Base-by-base conservation (phyloP, 2,797 vertebrate species). In the Crenuchus spilurus region DNA sequence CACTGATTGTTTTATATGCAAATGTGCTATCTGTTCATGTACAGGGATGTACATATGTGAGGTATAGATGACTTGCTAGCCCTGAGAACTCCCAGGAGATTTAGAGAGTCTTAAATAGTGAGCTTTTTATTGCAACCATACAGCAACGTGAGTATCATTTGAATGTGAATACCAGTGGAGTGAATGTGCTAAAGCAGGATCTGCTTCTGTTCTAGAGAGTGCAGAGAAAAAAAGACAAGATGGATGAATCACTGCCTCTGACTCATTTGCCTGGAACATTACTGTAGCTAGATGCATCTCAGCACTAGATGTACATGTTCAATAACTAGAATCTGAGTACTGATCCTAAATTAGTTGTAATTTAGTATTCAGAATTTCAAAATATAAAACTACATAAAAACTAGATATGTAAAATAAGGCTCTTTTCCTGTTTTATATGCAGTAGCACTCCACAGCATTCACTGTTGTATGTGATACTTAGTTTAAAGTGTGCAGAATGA, bases 201-300 rank as follows among this genome's bases (percentile, higher is more conserved):
- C 4, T 20, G 41, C 51, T 28, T 57, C 31, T 1, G 41, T 20
- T 46, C 51, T 10, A 26, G 20, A 66, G 37, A 57, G 30, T 39
- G n/a, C 14, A 16, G 22, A 24, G 22, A 22, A 39, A 58, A 35
- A 18, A 28, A 35, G 2, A 7, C 46, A 72, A 11, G 58, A 49
- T 8, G 28, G 75, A 75, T 75, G 76, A 81, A 60, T 81, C 79
- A 78, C 51, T 58, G 20, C 11, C 42, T 65, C 51, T 79, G 69
- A 79, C 72, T 78, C 46, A 48, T 62, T 70, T 64, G 16, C 65
- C 70, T 70, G 76, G 71, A 82, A 74, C 67, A 67, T 72, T 76
- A 72, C 48, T 7, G 28, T 30, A 46, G 46, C 22, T 28, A 57
- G 46, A 62, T 68, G 20, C 65, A 26, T 65, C 55, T 52, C 30